These are phyloP conservation scores for Mystacides longicornis DNA, from an alignment of 2,888 invertebrate species.

Conservation along the genomic window DNA sequence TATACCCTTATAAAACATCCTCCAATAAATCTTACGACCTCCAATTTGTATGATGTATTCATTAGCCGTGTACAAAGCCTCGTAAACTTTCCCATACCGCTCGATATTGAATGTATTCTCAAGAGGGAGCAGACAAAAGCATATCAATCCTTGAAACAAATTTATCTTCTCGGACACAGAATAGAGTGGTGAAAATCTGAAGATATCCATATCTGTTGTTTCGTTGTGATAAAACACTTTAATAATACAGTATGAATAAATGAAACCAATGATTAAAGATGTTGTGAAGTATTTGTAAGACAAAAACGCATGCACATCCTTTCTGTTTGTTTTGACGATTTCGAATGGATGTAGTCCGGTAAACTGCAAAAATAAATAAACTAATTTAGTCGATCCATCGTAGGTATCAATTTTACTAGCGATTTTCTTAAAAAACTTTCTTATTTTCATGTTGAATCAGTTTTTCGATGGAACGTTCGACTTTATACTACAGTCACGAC, in stretches of 20 bases:
- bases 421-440: background rate
- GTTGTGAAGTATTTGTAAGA: background rate
- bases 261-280: background rate
- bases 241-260: background rate
- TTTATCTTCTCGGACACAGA: background rate
- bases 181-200: background rate
- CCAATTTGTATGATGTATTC: background rate
- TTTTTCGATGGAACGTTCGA: no score
- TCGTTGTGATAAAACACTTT: constrained; percentile 14
- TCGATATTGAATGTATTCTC: background rate
- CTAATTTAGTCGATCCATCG: background rate
- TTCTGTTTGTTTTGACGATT: background rate
- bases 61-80: background rate
- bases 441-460: background rate
- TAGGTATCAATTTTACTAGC: background rate
- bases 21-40: background rate
- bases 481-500: no score
- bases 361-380: background rate
- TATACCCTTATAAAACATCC: background rate
- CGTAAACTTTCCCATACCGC: background rate
- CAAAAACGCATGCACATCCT: background rate
- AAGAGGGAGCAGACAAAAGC: background rate
- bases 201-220: background rate
- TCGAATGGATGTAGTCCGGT: background rate
- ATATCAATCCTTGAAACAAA: background rate